Conservation (phyloP, 2,888 invertebrate species). For the Papilio gigon region DNA sequence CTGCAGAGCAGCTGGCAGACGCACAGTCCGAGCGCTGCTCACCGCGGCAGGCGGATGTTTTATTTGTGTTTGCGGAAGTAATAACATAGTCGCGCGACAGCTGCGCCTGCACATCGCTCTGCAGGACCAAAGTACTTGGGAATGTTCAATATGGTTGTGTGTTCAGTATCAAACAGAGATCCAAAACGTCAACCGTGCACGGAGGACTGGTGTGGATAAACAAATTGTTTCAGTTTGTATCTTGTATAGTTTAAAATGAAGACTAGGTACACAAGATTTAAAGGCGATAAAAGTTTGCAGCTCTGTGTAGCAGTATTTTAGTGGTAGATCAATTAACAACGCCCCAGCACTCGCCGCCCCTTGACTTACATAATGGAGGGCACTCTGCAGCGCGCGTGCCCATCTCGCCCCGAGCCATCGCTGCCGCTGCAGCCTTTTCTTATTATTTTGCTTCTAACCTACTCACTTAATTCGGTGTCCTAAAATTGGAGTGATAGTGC, state of each 20-base stretch:
- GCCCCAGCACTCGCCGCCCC: constrained; percentile 1
- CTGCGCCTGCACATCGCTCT: background rate
- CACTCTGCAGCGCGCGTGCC: constrained; percentile 15
- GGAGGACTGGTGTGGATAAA: too few species aligned
- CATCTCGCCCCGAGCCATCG: constrained; percentile 2
- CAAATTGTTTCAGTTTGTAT: too few species aligned
- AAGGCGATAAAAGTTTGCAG: background rate
- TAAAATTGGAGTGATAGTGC: background rate
- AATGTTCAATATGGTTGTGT: background rate
- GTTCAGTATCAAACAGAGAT: background rate
- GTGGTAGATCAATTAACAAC: background rate
- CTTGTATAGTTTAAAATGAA: too few species aligned
- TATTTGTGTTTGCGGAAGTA: constrained; percentile 10
- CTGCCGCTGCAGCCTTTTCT: background rate
- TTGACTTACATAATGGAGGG: constrained; percentile 4
- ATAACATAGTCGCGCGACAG: background rate
- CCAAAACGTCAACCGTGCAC: background rate
- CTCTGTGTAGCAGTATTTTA: background rate
- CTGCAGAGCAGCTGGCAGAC: constrained; percentile 6
- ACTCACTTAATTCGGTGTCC: background rate
- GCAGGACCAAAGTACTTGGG: background rate
- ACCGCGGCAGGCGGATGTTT: background rate
- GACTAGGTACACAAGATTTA: too few species aligned
- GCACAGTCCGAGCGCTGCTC: background rate
- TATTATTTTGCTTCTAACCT: background rate